A percentile compares a stretch with the other conserved stretches of the same genome.
Evolutionary conservation across 2,888 invertebrate genomes (phyloP).

Genomic region (Lampropteryx suffumata): DNA sequence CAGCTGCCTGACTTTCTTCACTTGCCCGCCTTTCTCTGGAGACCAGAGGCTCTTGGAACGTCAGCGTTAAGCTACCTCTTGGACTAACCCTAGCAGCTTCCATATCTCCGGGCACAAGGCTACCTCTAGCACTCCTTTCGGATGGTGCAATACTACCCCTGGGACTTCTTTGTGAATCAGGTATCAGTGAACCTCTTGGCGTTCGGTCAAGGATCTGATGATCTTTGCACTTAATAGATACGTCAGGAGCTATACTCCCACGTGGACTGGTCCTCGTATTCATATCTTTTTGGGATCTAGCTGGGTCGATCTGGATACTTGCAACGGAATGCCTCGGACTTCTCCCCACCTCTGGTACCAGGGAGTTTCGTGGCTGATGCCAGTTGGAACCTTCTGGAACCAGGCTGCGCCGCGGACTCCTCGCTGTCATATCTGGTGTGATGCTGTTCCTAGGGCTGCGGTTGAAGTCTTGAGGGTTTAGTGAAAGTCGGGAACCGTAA

Average conservation of each 20-base stretch:
- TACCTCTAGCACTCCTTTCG: constrained; percentile 73
- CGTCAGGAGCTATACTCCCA: constrained; percentile 79
- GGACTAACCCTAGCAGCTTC: constrained; percentile 77
- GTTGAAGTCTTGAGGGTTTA: constrained; percentile 82
- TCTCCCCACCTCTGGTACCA: constrained; percentile 82
- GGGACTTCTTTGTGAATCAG: constrained; percentile 82
- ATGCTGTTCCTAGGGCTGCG: constrained; percentile 77
- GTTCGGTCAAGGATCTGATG: constrained; percentile 64
- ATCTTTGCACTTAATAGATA: constrained; percentile 65
- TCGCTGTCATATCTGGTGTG: constrained; percentile 71
- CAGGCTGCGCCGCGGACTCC: constrained; percentile 84
- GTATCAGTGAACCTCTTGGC: constrained; percentile 84
- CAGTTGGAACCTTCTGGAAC: constrained; percentile 81
- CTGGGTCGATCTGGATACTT: constrained; percentile 73
- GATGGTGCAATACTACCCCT: constrained; percentile 84
- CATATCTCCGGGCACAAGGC: constrained; percentile 62
- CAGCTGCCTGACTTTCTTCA: constrained; percentile 81
- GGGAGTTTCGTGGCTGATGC: constrained; percentile 83
- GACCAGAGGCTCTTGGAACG: constrained; percentile 84
- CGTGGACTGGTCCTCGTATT: constrained; percentile 83
- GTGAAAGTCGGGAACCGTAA: constrained; percentile 82
- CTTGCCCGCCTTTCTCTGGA: constrained; percentile 82
- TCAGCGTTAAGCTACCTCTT: constrained; percentile 83
- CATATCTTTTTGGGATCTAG: constrained; percentile 71
- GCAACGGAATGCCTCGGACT: constrained; percentile 84